These are phyloP conservation scores for Aegotheles bennettii DNA, from an alignment of 2,113 vertebrate species.

Conservation along the genomic window DNA sequence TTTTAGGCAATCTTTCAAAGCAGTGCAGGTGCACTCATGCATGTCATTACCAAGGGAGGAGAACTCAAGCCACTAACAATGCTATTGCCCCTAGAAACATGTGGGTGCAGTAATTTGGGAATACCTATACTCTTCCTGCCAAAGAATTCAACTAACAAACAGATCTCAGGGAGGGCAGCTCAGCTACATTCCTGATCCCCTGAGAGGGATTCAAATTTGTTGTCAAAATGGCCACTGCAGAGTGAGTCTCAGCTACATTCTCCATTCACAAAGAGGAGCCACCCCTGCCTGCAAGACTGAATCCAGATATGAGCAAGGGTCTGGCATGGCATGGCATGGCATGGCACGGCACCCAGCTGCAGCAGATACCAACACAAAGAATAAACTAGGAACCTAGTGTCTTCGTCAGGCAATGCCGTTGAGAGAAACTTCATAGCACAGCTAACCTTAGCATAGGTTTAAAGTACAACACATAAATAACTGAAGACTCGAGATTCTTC, in stretches of 20 bases:
- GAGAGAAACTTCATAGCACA: not conserved
- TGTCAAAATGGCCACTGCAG: constrained; percentile 30
- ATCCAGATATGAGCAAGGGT: not conserved
- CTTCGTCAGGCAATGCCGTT: not conserved
- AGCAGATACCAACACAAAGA: not conserved
- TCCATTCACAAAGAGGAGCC: not conserved
- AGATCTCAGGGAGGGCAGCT: not conserved
- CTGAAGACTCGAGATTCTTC: constrained; percentile 41
- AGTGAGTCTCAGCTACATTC: not conserved
- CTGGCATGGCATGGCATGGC: not conserved
- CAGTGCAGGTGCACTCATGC: not conserved
- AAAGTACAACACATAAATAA: constrained; percentile 39
- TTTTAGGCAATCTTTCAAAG: not conserved
- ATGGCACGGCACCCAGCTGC: not conserved
- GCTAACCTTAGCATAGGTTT: constrained; percentile 9
- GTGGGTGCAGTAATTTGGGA: not conserved
- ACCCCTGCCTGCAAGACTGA: not conserved
- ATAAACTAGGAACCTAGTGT: not conserved
- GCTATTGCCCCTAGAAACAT: not conserved
- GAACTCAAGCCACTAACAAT: not conserved
- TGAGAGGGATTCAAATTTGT: not conserved
- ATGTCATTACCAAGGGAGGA: not conserved
- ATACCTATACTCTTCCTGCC: not conserved
- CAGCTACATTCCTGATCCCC: not conserved
- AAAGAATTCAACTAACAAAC: not conserved